Percentiles rank a stretch among this genome's conserved stretches.
Conservation (phyloP, 2,797 vertebrate genomes). For the Peromyscus attwateri region DNA sequence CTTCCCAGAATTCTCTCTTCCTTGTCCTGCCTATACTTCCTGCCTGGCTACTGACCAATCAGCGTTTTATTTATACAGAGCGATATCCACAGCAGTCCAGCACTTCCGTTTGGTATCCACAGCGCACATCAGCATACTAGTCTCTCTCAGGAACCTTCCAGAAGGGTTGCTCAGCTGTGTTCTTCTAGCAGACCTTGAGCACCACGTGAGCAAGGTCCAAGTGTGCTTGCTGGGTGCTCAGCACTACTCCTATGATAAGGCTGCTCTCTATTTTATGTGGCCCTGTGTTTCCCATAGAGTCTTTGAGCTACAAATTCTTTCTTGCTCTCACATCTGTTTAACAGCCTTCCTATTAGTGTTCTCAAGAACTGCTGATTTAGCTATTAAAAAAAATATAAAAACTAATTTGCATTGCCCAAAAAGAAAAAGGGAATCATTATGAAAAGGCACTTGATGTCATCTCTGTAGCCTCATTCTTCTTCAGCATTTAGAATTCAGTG, state of each 20-base stretch:
- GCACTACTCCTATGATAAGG: neutral
- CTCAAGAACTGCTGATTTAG: conserved; percentile 27
- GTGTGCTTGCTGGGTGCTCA: neutral
- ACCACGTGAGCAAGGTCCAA: neutral
- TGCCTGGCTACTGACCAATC: no score
- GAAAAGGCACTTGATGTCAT: neutral
- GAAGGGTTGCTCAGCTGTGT: neutral
- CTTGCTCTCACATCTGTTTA: neutral
- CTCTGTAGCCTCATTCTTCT: neutral
- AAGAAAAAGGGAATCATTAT: neutral
- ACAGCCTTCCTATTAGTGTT: conserved; percentile 4
- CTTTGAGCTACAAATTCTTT: conserved; percentile 33
- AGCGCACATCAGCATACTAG: no score
- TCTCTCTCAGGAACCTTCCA: neutral
- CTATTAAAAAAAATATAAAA: conserved; percentile 3
- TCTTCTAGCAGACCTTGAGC: neutral
- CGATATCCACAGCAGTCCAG: no score
- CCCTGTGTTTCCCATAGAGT: neutral
- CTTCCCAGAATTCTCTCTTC: no score
- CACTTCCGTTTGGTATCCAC: neutral
- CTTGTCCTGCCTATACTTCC: no score
- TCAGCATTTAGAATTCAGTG: neutral
- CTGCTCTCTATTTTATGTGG: neutral
- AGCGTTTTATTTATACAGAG: no score
- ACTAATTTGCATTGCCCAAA: conserved; percentile 19